Evolutionary conservation across 2,888 invertebrate species (phyloP), one percentile per base, ranked within the genome.

Genomic region (Drosophila planitibia): DNA sequence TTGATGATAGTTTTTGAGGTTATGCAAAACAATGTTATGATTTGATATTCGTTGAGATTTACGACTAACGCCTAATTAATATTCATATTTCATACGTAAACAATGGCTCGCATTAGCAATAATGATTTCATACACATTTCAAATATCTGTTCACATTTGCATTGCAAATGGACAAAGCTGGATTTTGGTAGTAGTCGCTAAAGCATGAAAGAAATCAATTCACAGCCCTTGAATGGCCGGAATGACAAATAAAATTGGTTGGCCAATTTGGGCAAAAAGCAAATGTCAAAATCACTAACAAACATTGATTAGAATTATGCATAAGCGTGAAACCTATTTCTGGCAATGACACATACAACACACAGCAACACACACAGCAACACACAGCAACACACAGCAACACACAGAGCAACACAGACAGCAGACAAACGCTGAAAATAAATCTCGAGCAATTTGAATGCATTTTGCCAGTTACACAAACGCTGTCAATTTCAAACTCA

Each of bases 401-500:
- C 28, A 32, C 16, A 47, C 4, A 37, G 19, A n/a, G n/a, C n/a
- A n/a, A 53, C 2, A 30, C 58, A 70, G 54, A 25, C 39, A 28
- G 19, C 22, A 35, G 10, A 54, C 16, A 33, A 2, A n/a, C 37
- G 37, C 55, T 9, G 39, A 28, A 28, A 14, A 37, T 55, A 37
- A 55, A 39, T 57, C 39, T 39, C 14, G 57, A n/a, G 41, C 57
- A 57, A 39, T 57, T 57, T 39, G 16, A 47, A 25, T 25, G 47
- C 47, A 25, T 47, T 47, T 47, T 25, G 47, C 9, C 7, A 28
- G 7, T 25, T 47, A 52, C 58, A 69, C 53, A 72, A 72, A 67
- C 37, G 71, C 84, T 89, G 86, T 86, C 86, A 89, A 78, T 87
- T 87, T 69, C 79, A 53, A 84, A 89, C 84, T 89, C 87, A 87